Evolutionary conservation across 2,888 invertebrate genomes (phyloP), one percentile per base, ranked within the genome.

Genomic region (Vesta saturnalis): DNA sequence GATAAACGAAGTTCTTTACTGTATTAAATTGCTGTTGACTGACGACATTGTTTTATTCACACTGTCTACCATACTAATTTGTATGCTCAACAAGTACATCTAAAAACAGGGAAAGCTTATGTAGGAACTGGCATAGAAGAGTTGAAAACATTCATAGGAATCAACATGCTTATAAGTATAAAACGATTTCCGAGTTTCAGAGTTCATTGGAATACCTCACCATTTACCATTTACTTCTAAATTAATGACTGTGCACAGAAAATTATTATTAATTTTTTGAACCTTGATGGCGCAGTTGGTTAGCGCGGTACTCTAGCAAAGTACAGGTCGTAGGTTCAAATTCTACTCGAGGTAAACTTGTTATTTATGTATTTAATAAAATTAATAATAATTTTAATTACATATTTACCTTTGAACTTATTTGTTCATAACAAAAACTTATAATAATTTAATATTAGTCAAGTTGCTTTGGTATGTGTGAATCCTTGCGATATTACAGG

Each of bases 111-210:
- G 14, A 54, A 47, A 35, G 22, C 57, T 6, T 58, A 64, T 14
- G 57, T 10, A 47, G 30, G 30, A 3, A 64, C 56, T 3, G 30
- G 1, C 18, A 30, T 35, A n/a, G 12, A 30, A 35, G 61, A 61
- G 14, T 35, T 61, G 54, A 52, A 18, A 30, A 35, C 35, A 10
- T 61, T 61, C 35, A n/a, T 56, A 23, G 63, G 47, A 23, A 60
- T 49, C 10, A 71, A 72, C 59, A 54, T 67, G 18, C 43, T 72
- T 18, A 74, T 75, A 73, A 70, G 72, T 15, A 65, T 75, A 58
- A 75, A 74, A 52, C 43, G 46, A 57, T 35, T 71, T 6, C 72
- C 74, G 3, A 73, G 68, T 65, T 73, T 73, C 43, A 69, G 69
- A 43, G 70, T 73, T 57, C 73, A 74, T 60, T 74, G 74, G 74